Percentiles rank a stretch among this genome's conserved stretches.
Conservation (phyloP, 2,888 invertebrate genomes). For the Luffia ferchaultella region DNA sequence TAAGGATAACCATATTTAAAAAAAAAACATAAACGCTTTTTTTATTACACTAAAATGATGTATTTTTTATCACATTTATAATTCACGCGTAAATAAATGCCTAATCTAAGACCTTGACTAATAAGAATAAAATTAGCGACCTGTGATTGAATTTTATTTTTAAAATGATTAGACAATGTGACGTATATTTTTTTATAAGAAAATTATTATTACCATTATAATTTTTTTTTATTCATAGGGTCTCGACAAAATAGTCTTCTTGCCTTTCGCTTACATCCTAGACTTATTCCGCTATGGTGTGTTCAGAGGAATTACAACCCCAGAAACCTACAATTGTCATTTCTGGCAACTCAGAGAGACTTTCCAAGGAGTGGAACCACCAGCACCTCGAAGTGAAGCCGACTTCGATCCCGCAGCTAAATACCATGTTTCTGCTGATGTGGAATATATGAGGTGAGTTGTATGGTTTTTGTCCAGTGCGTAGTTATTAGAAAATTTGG, state of each 20-base stretch:
- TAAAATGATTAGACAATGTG: too few relatives aligned
- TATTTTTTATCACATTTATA: too few relatives aligned
- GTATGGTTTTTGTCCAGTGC: not conserved
- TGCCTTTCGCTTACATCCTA: constrained; percentile 74
- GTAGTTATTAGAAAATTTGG: too few relatives aligned
- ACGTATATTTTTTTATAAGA: too few relatives aligned
- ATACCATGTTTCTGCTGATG: constrained; percentile 71
- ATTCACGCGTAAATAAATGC: too few relatives aligned
- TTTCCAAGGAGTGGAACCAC: constrained; percentile 71
- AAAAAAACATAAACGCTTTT: too few relatives aligned
- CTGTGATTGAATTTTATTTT: too few relatives aligned
- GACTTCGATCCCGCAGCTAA: constrained; percentile 76
- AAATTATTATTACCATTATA: too few relatives aligned
- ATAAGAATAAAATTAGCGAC: too few relatives aligned
- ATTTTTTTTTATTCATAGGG: constrained; percentile 51
- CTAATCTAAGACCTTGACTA: too few relatives aligned
- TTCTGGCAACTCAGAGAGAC: constrained; percentile 70
- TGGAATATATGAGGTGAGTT: constrained; percentile 70
- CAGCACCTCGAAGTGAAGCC: constrained; percentile 64
- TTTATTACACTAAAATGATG: too few relatives aligned
- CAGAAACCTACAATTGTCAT: constrained; percentile 70
- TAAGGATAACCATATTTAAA: too few relatives aligned
- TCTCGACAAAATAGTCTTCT: constrained; percentile 73
- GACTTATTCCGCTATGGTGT: constrained; percentile 76
- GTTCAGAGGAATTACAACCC: constrained; percentile 67